phyloP scores from a whole-genome alignment of 1,140 invertebrate species.

The Drosophila kanapiae region DNA sequence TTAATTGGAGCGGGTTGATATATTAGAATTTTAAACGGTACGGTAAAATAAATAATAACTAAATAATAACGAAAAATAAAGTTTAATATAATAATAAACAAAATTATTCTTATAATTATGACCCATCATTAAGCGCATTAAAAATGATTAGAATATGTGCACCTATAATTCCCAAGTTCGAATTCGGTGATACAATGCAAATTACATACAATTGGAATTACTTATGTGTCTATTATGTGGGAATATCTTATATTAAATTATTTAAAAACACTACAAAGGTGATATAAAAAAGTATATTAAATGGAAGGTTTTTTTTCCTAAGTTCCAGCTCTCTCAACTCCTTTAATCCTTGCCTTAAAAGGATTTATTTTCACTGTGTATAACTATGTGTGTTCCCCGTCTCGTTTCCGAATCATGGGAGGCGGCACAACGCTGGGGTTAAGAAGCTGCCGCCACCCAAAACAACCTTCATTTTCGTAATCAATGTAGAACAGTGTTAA shows the following conservation, averaged over 20 bases:
- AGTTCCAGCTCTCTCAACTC: background rate
- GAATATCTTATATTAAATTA: background rate
- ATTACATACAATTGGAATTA: too few relatives aligned
- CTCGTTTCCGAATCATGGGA: constrained; percentile 37
- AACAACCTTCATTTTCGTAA: constrained; percentile 42
- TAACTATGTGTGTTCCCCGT: constrained; percentile 16
- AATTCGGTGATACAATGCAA: too few relatives aligned
- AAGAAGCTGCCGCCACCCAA: constrained; percentile 26
- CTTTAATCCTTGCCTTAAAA: background rate
- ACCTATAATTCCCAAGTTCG: too few relatives aligned
- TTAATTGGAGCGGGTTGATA: background rate
- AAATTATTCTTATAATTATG: too few relatives aligned
- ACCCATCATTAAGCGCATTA: too few relatives aligned
- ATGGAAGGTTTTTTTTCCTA: background rate
- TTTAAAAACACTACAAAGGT: background rate
- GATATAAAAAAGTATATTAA: background rate
- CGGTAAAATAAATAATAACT: too few relatives aligned
- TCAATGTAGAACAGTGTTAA: constrained; percentile 69
- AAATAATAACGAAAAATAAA: too few relatives aligned
- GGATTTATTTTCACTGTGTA: constrained; percentile 16
- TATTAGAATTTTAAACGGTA: too few relatives aligned
- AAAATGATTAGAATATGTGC: too few relatives aligned
- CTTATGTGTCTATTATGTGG: too few relatives aligned
- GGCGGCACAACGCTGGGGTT: constrained; percentile 31
- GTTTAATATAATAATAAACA: too few relatives aligned